phyloP scores from a whole-genome alignment of 2,113 vertebrate species.

The Marmota flaviventris region DNA sequence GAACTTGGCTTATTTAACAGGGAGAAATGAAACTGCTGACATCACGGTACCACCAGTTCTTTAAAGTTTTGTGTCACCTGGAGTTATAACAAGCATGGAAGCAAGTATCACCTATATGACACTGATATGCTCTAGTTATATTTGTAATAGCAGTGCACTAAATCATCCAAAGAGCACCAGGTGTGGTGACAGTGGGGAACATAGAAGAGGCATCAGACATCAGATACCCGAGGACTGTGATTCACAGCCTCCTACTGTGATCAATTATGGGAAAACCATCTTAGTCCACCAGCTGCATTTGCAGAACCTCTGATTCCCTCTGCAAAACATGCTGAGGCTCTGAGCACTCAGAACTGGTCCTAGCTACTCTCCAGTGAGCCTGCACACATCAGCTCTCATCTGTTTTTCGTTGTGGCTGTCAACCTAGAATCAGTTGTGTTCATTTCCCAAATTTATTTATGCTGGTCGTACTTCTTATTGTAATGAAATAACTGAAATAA shows the following conservation, averaged over 20 bases:
- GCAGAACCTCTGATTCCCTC: neutral
- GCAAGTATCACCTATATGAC: neutral
- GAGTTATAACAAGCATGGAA: constrained; percentile 11
- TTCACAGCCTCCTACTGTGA: too few species aligned
- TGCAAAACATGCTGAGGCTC: neutral
- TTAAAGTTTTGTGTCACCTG: neutral
- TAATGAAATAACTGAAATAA: constrained; percentile 40
- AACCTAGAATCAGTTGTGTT: neutral
- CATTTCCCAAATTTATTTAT: constrained; percentile 31
- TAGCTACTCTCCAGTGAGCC: neutral
- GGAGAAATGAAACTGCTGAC: neutral
- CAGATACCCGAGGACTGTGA: neutral
- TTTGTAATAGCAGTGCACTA: neutral
- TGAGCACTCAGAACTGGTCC: neutral
- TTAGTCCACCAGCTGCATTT: neutral
- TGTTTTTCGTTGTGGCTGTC: neutral
- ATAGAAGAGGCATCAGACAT: too few species aligned
- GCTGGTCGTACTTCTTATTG: neutral
- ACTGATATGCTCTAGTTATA: neutral
- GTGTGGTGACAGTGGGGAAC: neutral
- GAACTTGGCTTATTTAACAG: neutral
- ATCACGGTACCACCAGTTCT: neutral
- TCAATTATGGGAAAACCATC: neutral
- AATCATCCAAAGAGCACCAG: neutral
- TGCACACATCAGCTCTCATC: neutral